phyloP scores from a whole-genome alignment of 2,113 vertebrate genomes.

The Epinephelus cyanopodus region DNA sequence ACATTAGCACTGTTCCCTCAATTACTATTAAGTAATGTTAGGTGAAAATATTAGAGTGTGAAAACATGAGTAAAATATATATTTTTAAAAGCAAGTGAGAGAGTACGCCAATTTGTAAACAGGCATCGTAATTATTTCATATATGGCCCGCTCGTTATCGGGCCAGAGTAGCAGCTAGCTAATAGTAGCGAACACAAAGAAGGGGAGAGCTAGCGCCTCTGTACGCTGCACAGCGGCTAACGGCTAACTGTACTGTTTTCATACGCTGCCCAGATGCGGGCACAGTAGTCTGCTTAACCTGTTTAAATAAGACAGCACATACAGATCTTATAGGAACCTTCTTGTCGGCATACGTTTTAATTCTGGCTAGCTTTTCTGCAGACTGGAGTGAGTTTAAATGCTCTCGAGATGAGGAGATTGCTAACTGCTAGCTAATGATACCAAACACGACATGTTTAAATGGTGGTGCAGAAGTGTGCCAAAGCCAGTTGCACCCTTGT shows the following conservation, averaged over 20 bases:
- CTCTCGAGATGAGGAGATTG: conserved; percentile 25
- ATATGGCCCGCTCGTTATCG: conserved; percentile 61
- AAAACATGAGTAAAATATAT: background rate
- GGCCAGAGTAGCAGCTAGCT: conserved; percentile 71
- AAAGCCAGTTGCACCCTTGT: conserved; percentile 13
- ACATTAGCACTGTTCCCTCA: background rate
- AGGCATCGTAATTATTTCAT: conserved; percentile 58
- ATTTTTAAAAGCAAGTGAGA: conserved; percentile 9
- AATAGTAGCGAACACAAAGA: conserved; percentile 79
- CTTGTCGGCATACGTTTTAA: background rate
- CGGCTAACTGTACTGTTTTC: conserved; percentile 50
- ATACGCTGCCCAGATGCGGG: conserved; percentile 40
- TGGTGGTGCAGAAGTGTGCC: conserved; percentile 55
- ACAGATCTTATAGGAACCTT: fast-evolving
- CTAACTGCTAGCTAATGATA: conserved; percentile 59
- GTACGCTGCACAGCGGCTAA: conserved; percentile 51
- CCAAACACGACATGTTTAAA: conserved; percentile 61
- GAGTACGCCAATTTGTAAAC: conserved; percentile 67
- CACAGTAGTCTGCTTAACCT: background rate
- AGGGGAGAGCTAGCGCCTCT: conserved; percentile 57
- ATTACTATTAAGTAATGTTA: background rate
- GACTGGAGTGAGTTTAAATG: conserved; percentile 28
- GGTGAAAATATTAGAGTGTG: background rate
- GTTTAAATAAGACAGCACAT: background rate
- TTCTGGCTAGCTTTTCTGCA: background rate